Conservation (phyloP, 1,140 invertebrate genomes). For the Drosophila azteca region DNA sequence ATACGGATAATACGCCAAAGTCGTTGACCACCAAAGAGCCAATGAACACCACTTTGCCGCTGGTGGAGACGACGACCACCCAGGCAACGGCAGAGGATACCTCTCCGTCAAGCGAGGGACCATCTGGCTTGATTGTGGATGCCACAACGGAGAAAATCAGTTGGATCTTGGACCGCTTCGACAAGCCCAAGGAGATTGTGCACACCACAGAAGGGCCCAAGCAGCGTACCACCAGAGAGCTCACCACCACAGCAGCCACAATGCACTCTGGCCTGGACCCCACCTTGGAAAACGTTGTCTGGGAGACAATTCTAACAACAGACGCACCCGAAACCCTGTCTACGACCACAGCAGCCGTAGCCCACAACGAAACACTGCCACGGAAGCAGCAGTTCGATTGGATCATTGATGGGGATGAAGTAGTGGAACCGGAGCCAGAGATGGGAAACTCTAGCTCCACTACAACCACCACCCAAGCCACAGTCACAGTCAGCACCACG, state of each 20-base stretch:
- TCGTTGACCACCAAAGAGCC: conserved; percentile 9
- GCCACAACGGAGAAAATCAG: conserved; percentile 43
- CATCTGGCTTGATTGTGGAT: conserved; percentile 7
- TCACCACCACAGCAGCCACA: conserved; percentile 3
- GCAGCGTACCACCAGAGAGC: conserved; percentile 10
- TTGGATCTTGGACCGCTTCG: conserved; percentile 66
- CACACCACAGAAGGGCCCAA: conserved; percentile 46
- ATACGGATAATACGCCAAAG: conserved; percentile 49
- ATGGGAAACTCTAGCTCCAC: neutral
- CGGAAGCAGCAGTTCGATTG: conserved; percentile 54
- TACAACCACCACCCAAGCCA: neutral
- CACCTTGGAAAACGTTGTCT: neutral
- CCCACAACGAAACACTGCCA: neutral
- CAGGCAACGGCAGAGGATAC: neutral
- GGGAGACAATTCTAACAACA: neutral
- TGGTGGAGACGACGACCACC: conserved; percentile 6
- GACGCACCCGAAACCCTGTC: neutral
- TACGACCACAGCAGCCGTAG: neutral
- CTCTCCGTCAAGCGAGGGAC: neutral
- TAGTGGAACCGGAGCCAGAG: conserved; percentile 2
- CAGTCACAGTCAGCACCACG: conserved; percentile 16
- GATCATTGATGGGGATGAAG: conserved; percentile 56
- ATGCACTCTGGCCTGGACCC: neutral
- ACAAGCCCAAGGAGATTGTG: conserved; percentile 61
- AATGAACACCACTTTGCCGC: neutral